Percentiles rank a stretch among this genome's conserved stretches.
Evolutionary conservation across 2,888 invertebrate species (phyloP).

Genomic region (Trissolcus japonicus): DNA sequence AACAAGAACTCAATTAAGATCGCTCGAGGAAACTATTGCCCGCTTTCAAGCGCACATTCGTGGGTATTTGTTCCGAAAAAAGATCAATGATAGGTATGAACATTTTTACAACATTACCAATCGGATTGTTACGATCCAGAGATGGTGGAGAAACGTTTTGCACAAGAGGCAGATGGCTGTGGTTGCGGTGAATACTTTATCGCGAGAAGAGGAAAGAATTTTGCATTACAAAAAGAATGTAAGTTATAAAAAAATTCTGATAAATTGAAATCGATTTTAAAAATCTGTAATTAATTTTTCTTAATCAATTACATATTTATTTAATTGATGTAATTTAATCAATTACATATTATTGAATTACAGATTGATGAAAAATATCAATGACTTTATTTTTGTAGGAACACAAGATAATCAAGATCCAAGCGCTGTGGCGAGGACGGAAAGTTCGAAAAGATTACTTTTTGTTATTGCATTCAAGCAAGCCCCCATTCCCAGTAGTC

Average conservation of each 20-base stretch:
- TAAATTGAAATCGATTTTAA: not conserved
- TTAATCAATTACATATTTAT: no score
- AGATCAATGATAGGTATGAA: slow-evolving; percentile 74
- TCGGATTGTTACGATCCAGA: slow-evolving; percentile 78
- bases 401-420: slow-evolving; percentile 80
- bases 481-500: slow-evolving; percentile 80
- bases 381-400: slow-evolving; percentile 74
- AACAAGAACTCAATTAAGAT: slow-evolving; percentile 67
- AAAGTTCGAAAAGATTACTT: slow-evolving; percentile 81
- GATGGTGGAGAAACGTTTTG: slow-evolving; percentile 81
- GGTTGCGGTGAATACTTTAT: not conserved
- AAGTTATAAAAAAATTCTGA: not conserved
- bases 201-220: slow-evolving; percentile 14
- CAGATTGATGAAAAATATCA: not conserved
- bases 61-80: slow-evolving; percentile 80
- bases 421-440: slow-evolving; percentile 83
- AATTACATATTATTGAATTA: no score
- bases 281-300: not conserved
- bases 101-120: slow-evolving; percentile 76
- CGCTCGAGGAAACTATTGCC: slow-evolving; percentile 71
- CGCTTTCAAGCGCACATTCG: slow-evolving; percentile 80
- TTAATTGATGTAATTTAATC: no score
- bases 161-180: slow-evolving; percentile 75
- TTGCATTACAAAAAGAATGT: slow-evolving; percentile 32
- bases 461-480: slow-evolving; percentile 79